Percentiles rank a stretch among this genome's conserved stretches.
phyloP scores from a whole-genome alignment of 2,797 vertebrate genomes.

The Schizopygopsis malacanthus region DNA sequence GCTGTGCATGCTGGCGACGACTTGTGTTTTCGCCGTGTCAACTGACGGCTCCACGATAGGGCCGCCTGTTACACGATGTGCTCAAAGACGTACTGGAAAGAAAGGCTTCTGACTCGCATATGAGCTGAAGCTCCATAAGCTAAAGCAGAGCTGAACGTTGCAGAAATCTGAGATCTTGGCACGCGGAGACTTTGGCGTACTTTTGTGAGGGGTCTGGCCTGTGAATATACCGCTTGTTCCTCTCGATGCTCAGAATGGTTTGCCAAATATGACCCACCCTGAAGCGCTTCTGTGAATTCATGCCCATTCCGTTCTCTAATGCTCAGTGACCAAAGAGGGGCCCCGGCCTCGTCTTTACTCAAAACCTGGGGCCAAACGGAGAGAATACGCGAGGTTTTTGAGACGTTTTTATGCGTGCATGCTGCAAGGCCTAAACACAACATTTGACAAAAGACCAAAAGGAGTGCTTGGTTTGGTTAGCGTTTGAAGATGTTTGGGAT shows the following conservation, averaged over 20 bases:
- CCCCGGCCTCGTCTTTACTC: slow-evolving; percentile 55
- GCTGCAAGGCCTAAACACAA: slow-evolving; percentile 21
- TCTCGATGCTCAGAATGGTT: slow-evolving; percentile 37
- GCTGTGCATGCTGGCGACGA: slow-evolving; percentile 26
- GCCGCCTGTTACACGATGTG: not conserved
- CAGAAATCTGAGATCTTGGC: slow-evolving; percentile 48
- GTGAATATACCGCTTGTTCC: slow-evolving; percentile 47
- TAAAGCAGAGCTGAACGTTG: slow-evolving; percentile 29
- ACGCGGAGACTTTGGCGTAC: slow-evolving; percentile 27
- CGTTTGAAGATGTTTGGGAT: slow-evolving; percentile 31
- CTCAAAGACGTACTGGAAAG: not conserved
- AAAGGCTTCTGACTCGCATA: slow-evolving; percentile 7
- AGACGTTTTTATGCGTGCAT: not conserved
- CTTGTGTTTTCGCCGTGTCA: not conserved
- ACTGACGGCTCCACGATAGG: not conserved
- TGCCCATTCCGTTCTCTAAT: slow-evolving; percentile 65
- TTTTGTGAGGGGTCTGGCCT: slow-evolving; percentile 43
- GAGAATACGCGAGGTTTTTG: slow-evolving; percentile 44
- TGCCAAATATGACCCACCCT: slow-evolving; percentile 51
- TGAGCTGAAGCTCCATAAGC: not conserved
- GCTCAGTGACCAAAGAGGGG: slow-evolving; percentile 73
- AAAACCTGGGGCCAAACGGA: slow-evolving; percentile 66
- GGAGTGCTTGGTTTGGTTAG: slow-evolving; percentile 11
- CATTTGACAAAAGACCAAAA: slow-evolving; percentile 28
- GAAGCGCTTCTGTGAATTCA: slow-evolving; percentile 69